Conservation (phyloP, 2,113 vertebrate genomes). For the Alligator sinensis region DNA sequence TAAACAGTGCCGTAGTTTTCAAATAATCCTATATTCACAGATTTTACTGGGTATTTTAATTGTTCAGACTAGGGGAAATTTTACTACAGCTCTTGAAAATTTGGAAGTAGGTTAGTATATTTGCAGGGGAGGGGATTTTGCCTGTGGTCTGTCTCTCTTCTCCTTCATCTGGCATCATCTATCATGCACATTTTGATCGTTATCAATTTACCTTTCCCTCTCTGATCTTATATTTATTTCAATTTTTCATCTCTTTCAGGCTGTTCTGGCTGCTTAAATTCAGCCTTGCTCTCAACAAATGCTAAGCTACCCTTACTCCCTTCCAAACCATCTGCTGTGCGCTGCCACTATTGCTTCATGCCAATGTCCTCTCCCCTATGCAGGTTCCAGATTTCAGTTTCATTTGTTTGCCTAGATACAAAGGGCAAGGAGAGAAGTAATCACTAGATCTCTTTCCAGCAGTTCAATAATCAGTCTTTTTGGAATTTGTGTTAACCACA, state of each 20-base stretch:
- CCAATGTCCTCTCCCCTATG: too few relatives aligned
- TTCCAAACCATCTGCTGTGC: not conserved
- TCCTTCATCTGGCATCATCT: fast-evolving
- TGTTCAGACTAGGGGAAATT: not conserved
- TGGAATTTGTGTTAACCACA: too few relatives aligned
- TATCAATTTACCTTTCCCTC: not conserved
- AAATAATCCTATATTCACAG: not conserved
- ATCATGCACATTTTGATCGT: not conserved
- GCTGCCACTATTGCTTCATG: not conserved
- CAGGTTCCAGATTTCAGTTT: not conserved
- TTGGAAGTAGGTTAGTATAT: not conserved
- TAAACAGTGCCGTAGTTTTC: fast-evolving
- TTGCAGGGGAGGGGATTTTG: not conserved
- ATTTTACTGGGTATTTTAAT: not conserved
- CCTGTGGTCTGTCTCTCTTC: not conserved
- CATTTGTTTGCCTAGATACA: not conserved
- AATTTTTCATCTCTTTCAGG: not conserved
- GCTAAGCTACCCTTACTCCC: too few relatives aligned
- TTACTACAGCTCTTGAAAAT: not conserved
- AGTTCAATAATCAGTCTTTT: too few relatives aligned
- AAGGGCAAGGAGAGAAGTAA: too few relatives aligned
- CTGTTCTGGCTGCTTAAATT: not conserved
- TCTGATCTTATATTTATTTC: not conserved
- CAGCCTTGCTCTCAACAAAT: not conserved
- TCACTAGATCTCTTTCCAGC: not conserved